These are phyloP conservation scores for Cichladusa arquata DNA, from an alignment of 2,113 vertebrate genomes.

Conservation along the genomic window DNA sequence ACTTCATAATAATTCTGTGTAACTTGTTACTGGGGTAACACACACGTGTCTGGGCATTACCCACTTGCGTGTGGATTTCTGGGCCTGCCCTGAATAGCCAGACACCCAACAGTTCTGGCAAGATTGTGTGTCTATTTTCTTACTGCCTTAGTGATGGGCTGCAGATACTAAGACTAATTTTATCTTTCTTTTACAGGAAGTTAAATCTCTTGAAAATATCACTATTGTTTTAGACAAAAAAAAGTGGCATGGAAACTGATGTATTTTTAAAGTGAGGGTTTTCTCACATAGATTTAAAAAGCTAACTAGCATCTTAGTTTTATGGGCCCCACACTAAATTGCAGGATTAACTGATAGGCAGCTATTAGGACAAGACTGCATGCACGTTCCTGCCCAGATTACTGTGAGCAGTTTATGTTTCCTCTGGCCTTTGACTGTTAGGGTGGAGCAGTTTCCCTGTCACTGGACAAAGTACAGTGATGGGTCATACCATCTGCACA, in stretches of 20 bases:
- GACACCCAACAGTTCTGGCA: neutral
- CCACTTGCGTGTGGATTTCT: neutral
- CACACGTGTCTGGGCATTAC: fast-evolving
- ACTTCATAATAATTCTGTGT: neutral
- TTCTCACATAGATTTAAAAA: neutral
- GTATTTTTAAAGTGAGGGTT: neutral
- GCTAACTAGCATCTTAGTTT: neutral
- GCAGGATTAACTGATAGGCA: neutral
- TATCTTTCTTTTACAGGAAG: neutral
- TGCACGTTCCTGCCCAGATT: neutral
- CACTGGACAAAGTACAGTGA: neutral
- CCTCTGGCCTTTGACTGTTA: neutral
- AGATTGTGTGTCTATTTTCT: neutral
- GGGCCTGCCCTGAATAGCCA: neutral
- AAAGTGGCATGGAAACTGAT: neutral
- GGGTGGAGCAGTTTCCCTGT: neutral
- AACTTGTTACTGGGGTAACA: neutral
- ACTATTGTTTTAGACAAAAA: neutral
- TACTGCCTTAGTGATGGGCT: neutral
- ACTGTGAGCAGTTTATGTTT: neutral
- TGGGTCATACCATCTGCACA: neutral
- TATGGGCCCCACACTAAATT: neutral
- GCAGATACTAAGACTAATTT: neutral
- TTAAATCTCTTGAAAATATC: neutral
- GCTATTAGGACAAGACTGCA: neutral